phyloP scores from a whole-genome alignment of 2,888 invertebrate genomes.

The Tetragonisca angustula region DNA sequence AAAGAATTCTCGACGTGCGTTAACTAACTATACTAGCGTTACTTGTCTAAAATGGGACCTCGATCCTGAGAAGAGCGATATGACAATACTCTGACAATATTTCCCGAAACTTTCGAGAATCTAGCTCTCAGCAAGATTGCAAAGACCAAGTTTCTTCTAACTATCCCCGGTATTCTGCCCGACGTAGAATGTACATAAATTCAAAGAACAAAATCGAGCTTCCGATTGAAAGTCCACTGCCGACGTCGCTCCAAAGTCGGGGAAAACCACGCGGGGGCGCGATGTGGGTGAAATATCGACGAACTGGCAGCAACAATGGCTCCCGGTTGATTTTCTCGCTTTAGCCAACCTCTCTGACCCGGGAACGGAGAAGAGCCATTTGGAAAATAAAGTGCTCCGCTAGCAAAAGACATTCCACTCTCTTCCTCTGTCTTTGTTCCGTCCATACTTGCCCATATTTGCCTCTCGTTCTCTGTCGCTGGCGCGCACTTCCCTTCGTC shows the following conservation, averaged over 20 bases:
- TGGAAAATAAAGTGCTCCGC: constrained; percentile 68
- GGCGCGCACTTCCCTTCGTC: constrained; percentile 27
- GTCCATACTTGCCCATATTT: not conserved
- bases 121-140: constrained; percentile 12
- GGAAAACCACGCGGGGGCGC: constrained; percentile 28
- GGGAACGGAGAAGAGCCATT: constrained; percentile 57
- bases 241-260: constrained; percentile 25
- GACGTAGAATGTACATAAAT: constrained; percentile 19
- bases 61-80: not conserved
- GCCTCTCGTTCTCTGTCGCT: constrained; percentile 4
- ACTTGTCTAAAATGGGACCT: not conserved
- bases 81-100: constrained; percentile 57
- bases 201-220: constrained; percentile 1
- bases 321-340: constrained; percentile 59
- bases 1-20: no score
- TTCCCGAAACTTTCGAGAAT: constrained; percentile 60
- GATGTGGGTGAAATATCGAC: constrained; percentile 60
- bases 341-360: constrained; percentile 33
- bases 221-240: constrained; percentile 51
- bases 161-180: not conserved
- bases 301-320: constrained; percentile 43
- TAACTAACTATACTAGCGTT: no score
- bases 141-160: constrained; percentile 39
- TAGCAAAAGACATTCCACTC: constrained; percentile 53
- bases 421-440: not conserved